A percentile compares a stretch with the other conserved stretches of the same genome.
phyloP scores from a whole-genome alignment of 1,140 invertebrate species.

The Cephus cinctus region DNA sequence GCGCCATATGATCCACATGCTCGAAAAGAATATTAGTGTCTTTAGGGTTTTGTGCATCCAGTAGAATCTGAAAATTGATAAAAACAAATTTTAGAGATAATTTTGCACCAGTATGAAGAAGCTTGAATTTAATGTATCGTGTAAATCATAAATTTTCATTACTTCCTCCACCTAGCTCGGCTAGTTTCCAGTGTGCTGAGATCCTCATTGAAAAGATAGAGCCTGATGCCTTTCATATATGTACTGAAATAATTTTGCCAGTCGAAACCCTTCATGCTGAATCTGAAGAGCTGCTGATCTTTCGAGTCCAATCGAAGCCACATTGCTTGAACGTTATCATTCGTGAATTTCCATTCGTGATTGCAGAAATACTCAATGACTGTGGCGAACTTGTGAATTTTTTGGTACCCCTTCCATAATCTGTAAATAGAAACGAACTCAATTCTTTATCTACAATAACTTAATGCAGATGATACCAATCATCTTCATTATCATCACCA shows the following conservation, averaged over 20 bases:
- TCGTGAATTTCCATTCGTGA: slow-evolving; percentile 70
- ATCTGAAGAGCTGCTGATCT: slow-evolving; percentile 68
- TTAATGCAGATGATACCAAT: not conserved
- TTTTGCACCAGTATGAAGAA: slow-evolving; percentile 7
- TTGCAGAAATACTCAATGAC: slow-evolving; percentile 74
- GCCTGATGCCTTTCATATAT: slow-evolving; percentile 66
- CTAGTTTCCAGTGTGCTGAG: slow-evolving; percentile 64
- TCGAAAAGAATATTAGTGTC: slow-evolving; percentile 29
- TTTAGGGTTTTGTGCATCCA: slow-evolving; percentile 54
- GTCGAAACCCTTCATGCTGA: slow-evolving; percentile 66
- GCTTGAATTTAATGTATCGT: slow-evolving; percentile 11
- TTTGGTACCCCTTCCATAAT: slow-evolving; percentile 71
- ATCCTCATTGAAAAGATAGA: slow-evolving; percentile 73
- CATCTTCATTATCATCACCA: not conserved
- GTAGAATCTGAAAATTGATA: slow-evolving; percentile 53
- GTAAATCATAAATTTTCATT: slow-evolving; percentile 13
- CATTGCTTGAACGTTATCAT: slow-evolving; percentile 62
- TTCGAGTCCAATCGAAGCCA: slow-evolving; percentile 57
- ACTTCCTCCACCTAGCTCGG: slow-evolving; percentile 61
- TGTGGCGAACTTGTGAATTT: slow-evolving; percentile 71
- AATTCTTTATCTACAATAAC: slow-evolving; percentile 23
- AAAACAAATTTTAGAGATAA: slow-evolving; percentile 11
- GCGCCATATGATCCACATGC: slow-evolving; percentile 31
- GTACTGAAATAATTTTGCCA: slow-evolving; percentile 68
- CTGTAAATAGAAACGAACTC: slow-evolving; percentile 35